These are phyloP conservation scores for Sesia bembeciformis DNA, from an alignment of 2,888 invertebrate species.

Conservation along the genomic window DNA sequence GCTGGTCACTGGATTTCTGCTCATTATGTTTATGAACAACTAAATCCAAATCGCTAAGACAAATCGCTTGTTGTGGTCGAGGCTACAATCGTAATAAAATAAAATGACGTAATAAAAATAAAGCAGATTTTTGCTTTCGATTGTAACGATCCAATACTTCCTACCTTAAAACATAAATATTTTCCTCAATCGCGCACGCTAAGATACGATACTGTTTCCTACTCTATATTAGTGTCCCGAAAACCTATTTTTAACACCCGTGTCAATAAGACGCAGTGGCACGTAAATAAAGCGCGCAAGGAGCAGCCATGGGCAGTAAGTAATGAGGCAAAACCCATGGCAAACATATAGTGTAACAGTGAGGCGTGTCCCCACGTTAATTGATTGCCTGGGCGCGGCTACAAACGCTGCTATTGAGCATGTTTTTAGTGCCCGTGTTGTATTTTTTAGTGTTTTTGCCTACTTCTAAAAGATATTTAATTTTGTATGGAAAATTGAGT, in stretches of 20 bases:
- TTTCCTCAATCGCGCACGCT: too few species aligned
- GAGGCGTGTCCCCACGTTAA: slow-evolving; percentile 13
- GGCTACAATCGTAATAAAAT: too few species aligned
- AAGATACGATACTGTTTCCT: too few species aligned
- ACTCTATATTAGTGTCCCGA: slow-evolving; percentile 4
- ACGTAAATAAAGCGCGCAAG: slow-evolving; percentile 20
- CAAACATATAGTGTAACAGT: slow-evolving; percentile 64
- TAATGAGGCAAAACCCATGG: slow-evolving; percentile 54
- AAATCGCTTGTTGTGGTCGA: too few species aligned
- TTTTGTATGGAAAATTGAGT: too few species aligned
- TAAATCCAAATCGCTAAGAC: too few species aligned
- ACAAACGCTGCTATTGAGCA: not conserved
- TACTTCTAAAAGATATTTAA: not conserved
- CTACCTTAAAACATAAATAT: too few species aligned
- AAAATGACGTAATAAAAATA: too few species aligned
- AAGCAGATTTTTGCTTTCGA: too few species aligned
- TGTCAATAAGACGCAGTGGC: slow-evolving; percentile 26
- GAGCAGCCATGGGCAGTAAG: slow-evolving; percentile 52
- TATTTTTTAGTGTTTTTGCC: not conserved
- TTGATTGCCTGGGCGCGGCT: slow-evolving; percentile 54
- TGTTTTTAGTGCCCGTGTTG: not conserved
- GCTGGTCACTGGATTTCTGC: too few species aligned
- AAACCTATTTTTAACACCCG: slow-evolving; percentile 18
- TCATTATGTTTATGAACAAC: too few species aligned
- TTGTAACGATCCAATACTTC: too few species aligned